These are phyloP conservation scores for Eospalax fontanierii DNA, from an alignment of 2,797 vertebrate genomes.

Conservation along the genomic window DNA sequence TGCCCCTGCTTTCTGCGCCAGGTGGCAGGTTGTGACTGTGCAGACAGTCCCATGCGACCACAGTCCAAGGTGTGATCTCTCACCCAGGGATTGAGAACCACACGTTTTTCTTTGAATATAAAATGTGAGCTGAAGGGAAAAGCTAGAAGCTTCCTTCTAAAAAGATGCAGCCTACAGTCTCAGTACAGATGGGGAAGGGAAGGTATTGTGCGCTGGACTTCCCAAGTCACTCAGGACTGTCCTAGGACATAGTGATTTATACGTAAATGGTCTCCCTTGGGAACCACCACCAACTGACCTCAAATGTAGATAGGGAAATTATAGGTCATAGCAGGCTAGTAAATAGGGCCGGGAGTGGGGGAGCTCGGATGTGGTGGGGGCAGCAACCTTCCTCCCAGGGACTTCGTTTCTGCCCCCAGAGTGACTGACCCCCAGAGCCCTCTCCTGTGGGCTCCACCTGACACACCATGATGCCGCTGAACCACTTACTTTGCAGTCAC, in stretches of 20 bases:
- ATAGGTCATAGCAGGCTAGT: constrained; percentile 17
- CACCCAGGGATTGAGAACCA: no score
- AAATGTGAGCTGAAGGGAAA: constrained; percentile 11
- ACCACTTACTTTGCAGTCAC: neutral
- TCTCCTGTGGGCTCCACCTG: no score
- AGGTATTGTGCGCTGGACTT: constrained; percentile 52
- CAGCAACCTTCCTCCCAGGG: neutral
- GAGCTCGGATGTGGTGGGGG: neutral
- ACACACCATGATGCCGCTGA: no score
- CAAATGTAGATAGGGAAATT: constrained; percentile 27
- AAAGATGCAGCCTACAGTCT: neutral
- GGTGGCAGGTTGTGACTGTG: neutral
- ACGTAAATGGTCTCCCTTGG: constrained; percentile 19
- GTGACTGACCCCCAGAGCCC: neutral
- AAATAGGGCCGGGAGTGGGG: constrained; percentile 12
- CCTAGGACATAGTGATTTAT: constrained; percentile 67
- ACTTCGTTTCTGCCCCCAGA: neutral
- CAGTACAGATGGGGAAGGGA: constrained; percentile 26
- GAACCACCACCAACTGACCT: constrained; percentile 53
- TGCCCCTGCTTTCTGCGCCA: fast-evolving
- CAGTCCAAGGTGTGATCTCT: no score
- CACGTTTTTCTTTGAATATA: constrained; percentile 11
- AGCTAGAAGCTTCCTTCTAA: constrained; percentile 30
- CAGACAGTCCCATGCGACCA: no score
- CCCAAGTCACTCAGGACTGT: constrained; percentile 41